phyloP scores from a whole-genome alignment of 2,888 invertebrate genomes.

The Cryptus armator region DNA sequence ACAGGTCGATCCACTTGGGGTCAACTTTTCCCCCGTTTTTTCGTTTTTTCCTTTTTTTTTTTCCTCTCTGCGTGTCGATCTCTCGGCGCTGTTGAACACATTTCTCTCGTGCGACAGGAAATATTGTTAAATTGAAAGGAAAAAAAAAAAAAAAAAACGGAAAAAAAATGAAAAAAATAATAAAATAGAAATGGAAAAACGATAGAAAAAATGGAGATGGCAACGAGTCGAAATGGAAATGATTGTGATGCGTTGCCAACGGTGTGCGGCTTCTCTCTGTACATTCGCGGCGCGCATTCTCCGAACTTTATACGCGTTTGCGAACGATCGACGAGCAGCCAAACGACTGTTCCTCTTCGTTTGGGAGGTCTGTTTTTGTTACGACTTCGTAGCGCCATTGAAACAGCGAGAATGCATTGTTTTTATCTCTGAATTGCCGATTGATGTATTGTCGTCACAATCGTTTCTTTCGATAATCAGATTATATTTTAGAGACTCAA shows the following conservation, averaged over 20 bases:
- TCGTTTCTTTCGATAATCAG: background rate
- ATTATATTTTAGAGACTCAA: no score
- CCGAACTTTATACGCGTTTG: no score
- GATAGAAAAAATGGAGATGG: background rate
- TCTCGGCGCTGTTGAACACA: background rate
- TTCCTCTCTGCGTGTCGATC: background rate
- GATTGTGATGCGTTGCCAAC: background rate
- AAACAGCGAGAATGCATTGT: background rate
- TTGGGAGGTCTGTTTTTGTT: background rate
- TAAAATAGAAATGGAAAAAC: background rate
- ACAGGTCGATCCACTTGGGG: constrained; percentile 33
- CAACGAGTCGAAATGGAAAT: constrained; percentile 24
- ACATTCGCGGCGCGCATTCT: no score
- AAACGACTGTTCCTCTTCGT: no score
- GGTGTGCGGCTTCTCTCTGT: no score
- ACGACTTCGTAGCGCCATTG: background rate
- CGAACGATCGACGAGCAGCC: no score
- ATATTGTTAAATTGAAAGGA: constrained; percentile 10
- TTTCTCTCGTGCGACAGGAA: constrained; percentile 9
- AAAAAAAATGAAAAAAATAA: background rate
- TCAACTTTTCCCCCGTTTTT: background rate
- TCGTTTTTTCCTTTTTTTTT: background rate
- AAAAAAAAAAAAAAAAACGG: background rate
- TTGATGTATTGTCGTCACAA: background rate
- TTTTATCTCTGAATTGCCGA: background rate